phyloP scores from a whole-genome alignment of 2,888 invertebrate genomes.

The Flexamia atlantica region DNA sequence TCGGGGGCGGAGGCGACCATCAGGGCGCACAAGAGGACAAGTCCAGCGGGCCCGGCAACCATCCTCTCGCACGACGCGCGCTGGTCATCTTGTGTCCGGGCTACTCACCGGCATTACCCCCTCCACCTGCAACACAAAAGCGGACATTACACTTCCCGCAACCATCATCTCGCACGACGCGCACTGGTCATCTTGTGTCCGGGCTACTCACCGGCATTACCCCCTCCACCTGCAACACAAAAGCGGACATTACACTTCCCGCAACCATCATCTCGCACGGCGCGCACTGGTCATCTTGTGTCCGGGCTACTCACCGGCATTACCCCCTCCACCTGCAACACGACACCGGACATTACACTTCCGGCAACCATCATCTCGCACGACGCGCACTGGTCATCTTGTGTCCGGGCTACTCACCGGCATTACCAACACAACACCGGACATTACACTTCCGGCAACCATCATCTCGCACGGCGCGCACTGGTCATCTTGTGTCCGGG shows the following conservation, averaged over 20 bases:
- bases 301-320: constrained; percentile 59
- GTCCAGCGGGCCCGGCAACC: constrained; percentile 63
- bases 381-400: constrained; percentile 61
- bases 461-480: constrained; percentile 44
- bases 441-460: constrained; percentile 51
- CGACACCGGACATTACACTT: no score
- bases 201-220: constrained; percentile 56
- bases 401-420: constrained; percentile 57
- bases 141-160: constrained; percentile 36
- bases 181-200: constrained; percentile 63
- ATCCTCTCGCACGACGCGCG: constrained; percentile 43
- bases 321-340: constrained; percentile 37
- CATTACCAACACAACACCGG: constrained; percentile 51
- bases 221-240: constrained; percentile 30
- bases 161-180: constrained; percentile 48
- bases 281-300: constrained; percentile 62
- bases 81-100: constrained; percentile 63
- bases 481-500: constrained; percentile 63
- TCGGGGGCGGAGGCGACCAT: constrained; percentile 82
- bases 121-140: constrained; percentile 31
- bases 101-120: constrained; percentile 54
- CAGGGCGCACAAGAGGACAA: constrained; percentile 68
- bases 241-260: no score
- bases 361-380: constrained; percentile 59
- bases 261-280: constrained; percentile 56